Evolutionary conservation across 1,140 invertebrate species (phyloP).

Genomic region (Helicorthomorpha holstii): DNA sequence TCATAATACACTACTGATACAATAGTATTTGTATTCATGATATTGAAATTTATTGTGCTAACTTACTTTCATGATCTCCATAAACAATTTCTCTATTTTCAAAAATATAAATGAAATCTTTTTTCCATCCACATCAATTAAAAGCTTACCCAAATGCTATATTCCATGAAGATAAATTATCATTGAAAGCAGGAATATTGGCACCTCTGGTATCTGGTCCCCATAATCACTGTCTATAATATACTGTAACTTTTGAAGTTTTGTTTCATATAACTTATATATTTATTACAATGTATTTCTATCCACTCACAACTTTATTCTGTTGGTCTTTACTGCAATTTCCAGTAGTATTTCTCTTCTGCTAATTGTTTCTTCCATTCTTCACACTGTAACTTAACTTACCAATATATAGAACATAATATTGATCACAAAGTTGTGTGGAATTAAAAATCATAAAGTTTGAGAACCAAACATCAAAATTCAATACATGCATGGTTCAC

Average conservation of each 20-base stretch:
- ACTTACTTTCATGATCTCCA: slow-evolving; percentile 54
- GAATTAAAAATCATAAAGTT: no score
- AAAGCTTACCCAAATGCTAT: slow-evolving; percentile 48
- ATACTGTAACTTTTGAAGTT: not conserved
- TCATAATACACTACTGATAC: slow-evolving; percentile 53
- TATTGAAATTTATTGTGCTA: not conserved
- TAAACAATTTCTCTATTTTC: slow-evolving; percentile 49
- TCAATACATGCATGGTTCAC: no score
- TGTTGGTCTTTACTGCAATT: no score
- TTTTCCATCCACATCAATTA: not conserved
- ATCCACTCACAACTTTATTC: no score
- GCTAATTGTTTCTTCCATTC: no score
- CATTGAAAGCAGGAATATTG: slow-evolving; percentile 85
- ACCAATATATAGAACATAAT: no score
- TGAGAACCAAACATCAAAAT: no score
- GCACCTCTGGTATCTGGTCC: slow-evolving; percentile 87
- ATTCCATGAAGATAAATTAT: slow-evolving; percentile 59
- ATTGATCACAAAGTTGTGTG: no score
- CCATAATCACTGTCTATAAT: slow-evolving; percentile 51
- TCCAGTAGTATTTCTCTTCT: no score
- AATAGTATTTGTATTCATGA: not conserved
- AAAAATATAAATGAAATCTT: not conserved
- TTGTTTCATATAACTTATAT: not conserved
- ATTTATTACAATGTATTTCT: slow-evolving; percentile 58
- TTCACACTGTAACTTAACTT: no score